A percentile compares a stretch with the other conserved stretches of the same genome.
phyloP scores from a whole-genome alignment of 2,113 vertebrate species.

The Bubo bubo region DNA sequence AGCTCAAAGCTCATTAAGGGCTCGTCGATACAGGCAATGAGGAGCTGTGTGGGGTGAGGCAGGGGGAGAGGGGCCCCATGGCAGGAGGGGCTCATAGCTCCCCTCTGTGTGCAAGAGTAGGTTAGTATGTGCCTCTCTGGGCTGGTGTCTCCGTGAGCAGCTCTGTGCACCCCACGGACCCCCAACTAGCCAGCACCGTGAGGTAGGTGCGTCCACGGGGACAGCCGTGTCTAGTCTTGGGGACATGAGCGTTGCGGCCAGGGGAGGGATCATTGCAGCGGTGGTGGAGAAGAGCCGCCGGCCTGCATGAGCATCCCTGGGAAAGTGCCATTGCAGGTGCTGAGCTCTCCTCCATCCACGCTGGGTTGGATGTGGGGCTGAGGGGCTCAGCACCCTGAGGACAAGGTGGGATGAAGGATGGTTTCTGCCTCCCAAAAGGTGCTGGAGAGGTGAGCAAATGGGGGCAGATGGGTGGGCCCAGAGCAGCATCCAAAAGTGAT shows the following conservation, averaged over 20 bases:
- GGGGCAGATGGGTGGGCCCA: neutral
- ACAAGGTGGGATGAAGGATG: neutral
- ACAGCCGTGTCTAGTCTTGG: neutral
- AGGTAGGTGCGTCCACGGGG: slow-evolving; percentile 20
- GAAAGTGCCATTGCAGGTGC: neutral
- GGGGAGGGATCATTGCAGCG: neutral
- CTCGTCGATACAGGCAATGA: slow-evolving; percentile 76
- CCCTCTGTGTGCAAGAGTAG: neutral
- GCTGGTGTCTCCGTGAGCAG: neutral
- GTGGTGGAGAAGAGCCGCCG: neutral
- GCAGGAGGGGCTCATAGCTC: slow-evolving; percentile 13
- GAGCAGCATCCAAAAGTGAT: neutral
- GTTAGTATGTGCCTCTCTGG: neutral
- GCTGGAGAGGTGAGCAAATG: neutral
- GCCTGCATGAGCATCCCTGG: neutral
- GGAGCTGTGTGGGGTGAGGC: neutral
- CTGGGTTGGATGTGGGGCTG: neutral
- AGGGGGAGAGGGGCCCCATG: neutral
- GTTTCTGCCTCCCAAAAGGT: neutral
- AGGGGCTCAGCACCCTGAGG: neutral
- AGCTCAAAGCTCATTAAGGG: slow-evolving; percentile 86
- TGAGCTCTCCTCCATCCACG: neutral
- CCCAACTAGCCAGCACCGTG: accelerated
- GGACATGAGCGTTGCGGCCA: neutral
- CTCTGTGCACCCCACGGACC: neutral